Evolutionary conservation across 2,888 invertebrate species (phyloP), one percentile per base, ranked within the genome.

Genomic region (Hermaeophaga mercurialis): DNA sequence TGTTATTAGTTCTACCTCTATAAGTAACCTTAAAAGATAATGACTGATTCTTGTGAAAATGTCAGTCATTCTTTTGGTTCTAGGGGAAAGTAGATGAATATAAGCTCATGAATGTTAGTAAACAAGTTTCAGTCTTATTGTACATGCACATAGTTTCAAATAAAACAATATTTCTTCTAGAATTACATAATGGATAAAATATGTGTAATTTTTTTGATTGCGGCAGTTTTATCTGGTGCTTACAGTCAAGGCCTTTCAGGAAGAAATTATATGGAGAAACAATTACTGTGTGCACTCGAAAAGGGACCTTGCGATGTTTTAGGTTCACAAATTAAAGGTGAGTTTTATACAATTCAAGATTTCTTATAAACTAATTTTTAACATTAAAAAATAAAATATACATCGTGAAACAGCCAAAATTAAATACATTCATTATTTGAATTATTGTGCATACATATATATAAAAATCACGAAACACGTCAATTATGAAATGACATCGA

Each of bases 301-400:
- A 79, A 78, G 63, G 82, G 79, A 59, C 81, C 81, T 7, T 86
- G 86, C 68, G 85, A 85, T 73, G 75, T 78, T 55, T 75, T 85
- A 49, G 86, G 86, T 58, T 77, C 77, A 55, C 84, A 83, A 73
- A 77, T 86, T 31, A 85, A 82, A 81, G 80, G 86, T 85, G 74
- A 3, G 33, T 8, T 28, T 28, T 26, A 8, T 28, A 9, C n/a
- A 9, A n/a, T n/a, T n/a, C n/a, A n/a, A n/a, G n/a, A n/a, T n/a
- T n/a, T n/a, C n/a, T n/a, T n/a, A n/a, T n/a, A n/a, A n/a, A n/a
- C n/a, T n/a, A n/a, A n/a, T n/a, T n/a, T 31, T 31, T 31, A 3
- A 31, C n/a, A 2, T 11, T n/a, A 31, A 31, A 4, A 31, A n/a
- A 31, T 31, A 1, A 31, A 11, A n/a, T 31, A 31, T 2, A 9